phyloP scores from a whole-genome alignment of 1,140 invertebrate genomes.

The Aphaenogaster rudis region DNA sequence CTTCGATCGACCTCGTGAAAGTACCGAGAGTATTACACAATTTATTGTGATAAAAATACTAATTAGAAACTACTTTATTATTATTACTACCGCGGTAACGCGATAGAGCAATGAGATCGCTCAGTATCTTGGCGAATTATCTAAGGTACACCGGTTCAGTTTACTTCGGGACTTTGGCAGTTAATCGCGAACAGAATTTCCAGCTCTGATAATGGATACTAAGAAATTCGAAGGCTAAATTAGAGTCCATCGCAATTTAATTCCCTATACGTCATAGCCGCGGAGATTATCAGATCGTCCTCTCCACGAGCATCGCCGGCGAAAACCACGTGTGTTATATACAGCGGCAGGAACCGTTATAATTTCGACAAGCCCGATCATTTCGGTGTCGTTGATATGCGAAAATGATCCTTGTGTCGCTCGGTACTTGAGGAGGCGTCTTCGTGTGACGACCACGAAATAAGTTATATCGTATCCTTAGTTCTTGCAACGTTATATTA shows the following conservation, averaged over 20 bases:
- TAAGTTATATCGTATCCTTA: constrained; percentile 35
- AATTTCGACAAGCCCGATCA: constrained; percentile 33
- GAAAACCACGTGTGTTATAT: not conserved
- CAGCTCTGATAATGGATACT: constrained; percentile 23
- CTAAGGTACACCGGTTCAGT: not conserved
- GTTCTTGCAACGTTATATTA: constrained; percentile 43
- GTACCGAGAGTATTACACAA: not conserved
- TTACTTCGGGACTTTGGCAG: not conserved
- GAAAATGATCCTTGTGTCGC: constrained; percentile 36
- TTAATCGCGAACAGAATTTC: constrained; percentile 19
- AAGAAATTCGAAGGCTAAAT: constrained; percentile 18
- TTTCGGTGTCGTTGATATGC: constrained; percentile 42
- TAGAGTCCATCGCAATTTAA: constrained; percentile 59
- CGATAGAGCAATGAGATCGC: not conserved
- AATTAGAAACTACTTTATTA: constrained; percentile 44
- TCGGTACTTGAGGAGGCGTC: constrained; percentile 6
- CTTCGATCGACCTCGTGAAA: not conserved
- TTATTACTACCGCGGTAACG: not conserved
- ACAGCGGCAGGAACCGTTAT: constrained; percentile 12
- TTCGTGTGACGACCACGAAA: constrained; percentile 1
- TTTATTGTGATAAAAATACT: constrained; percentile 31
- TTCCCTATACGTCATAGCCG: constrained; percentile 63
- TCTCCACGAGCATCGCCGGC: constrained; percentile 15
- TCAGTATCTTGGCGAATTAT: constrained; percentile 38
- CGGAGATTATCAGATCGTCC: constrained; percentile 62